Evolutionary conservation across 2,113 vertebrate genomes (phyloP).

Genomic region (Chaetodon trifascialis): DNA sequence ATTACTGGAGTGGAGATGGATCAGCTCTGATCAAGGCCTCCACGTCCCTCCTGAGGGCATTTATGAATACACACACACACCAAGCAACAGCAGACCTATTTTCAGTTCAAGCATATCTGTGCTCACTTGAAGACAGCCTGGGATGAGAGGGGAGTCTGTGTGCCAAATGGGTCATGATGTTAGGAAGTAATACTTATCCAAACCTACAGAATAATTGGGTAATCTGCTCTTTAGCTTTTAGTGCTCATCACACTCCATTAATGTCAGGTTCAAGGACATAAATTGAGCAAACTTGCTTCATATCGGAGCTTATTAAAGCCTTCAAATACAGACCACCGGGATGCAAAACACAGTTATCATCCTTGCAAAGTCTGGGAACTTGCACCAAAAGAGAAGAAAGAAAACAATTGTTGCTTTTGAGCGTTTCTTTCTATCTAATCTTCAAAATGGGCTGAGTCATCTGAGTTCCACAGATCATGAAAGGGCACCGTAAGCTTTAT

Average conservation of each 20-base stretch:
- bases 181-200: conserved; percentile 51
- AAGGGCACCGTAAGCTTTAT: conserved; percentile 32
- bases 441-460: conserved; percentile 39
- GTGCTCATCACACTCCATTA: conserved; percentile 20
- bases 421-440: conserved; percentile 51
- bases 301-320: conserved; percentile 14
- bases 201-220: conserved; percentile 42
- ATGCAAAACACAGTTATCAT: conserved; percentile 22
- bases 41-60: conserved; percentile 55
- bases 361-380: conserved; percentile 4
- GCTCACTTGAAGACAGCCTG: conserved; percentile 47
- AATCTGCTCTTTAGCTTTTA: conserved; percentile 39
- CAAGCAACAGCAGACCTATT: conserved; percentile 36
- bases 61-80: conserved; percentile 29
- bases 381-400: conserved; percentile 13
- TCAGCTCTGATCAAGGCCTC: conserved; percentile 71
- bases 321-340: not conserved
- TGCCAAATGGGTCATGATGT: conserved; percentile 51
- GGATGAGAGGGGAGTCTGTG: conserved; percentile 47
- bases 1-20: conserved; percentile 70
- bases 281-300: conserved; percentile 19
- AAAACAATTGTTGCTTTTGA: conserved; percentile 19
- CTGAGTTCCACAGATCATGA: conserved; percentile 18
- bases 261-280: conserved; percentile 31
- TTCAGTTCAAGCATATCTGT: conserved; percentile 61